phyloP scores from a whole-genome alignment of 2,888 invertebrate species.

The Bembecia ichneumoniformis region DNA sequence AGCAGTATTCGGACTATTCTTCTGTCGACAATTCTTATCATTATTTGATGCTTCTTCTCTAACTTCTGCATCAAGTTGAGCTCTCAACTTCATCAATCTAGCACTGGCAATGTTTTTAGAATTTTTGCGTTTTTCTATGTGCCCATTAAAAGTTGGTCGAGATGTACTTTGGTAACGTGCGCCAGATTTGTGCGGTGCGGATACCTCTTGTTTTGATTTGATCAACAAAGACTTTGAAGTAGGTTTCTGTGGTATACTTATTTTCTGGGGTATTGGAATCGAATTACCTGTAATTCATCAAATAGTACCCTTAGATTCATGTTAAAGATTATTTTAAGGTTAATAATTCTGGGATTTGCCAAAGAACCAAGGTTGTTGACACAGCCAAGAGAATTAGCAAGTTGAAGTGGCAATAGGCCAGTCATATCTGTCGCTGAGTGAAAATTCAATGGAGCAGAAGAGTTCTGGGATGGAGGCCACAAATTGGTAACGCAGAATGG shows the following conservation, averaged over 20 bases:
- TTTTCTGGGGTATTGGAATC: too few species aligned
- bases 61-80: slow-evolving; percentile 31
- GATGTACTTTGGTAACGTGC: background rate
- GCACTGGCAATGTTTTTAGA: slow-evolving; percentile 42
- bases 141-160: background rate
- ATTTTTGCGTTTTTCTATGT: slow-evolving; percentile 8
- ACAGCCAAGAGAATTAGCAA: too few species aligned
- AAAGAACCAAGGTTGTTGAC: too few species aligned
- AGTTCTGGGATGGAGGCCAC: too few species aligned
- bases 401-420: too few species aligned
- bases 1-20: slow-evolving; percentile 24
- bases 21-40: background rate
- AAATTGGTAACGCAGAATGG: too few species aligned
- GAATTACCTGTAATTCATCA: too few species aligned
- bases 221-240: background rate
- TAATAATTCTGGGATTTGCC: too few species aligned
- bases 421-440: too few species aligned
- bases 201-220: background rate
- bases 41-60: slow-evolving; percentile 17
- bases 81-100: slow-evolving; percentile 37
- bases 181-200: background rate
- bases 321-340: too few species aligned
- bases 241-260: background rate
- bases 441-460: too few species aligned
- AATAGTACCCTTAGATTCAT: too few species aligned